phyloP scores from a whole-genome alignment of 2,888 invertebrate species.

The Eupsilia transversa region DNA sequence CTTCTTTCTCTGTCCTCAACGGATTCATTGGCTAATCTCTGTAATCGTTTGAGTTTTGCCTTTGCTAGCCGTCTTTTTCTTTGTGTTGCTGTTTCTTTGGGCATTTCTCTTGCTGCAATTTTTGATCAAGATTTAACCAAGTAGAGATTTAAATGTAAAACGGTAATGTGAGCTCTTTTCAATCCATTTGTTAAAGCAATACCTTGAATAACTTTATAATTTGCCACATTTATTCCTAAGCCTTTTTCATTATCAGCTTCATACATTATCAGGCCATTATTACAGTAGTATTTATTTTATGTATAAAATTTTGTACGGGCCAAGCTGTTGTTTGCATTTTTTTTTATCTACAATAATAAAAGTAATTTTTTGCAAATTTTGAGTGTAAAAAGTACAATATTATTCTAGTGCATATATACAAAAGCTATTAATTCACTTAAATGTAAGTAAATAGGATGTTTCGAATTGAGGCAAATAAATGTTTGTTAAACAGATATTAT shows the following conservation, averaged over 20 bases:
- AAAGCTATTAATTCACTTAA: not conserved
- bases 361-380: not conserved
- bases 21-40: constrained; percentile 38
- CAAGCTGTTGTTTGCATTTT: constrained; percentile 7
- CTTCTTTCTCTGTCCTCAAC: constrained; percentile 32
- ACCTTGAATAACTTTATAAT: not conserved
- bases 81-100: constrained; percentile 46
- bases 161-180: not conserved
- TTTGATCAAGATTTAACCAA: not conserved
- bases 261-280: not conserved
- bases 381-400: not conserved
- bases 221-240: not conserved
- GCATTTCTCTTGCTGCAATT: constrained; percentile 26
- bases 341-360: constrained; percentile 11
- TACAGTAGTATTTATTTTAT: not conserved
- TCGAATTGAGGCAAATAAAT: not conserved
- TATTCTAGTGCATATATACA: not conserved
- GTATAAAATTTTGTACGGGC: not conserved
- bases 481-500: not conserved
- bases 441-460: not conserved
- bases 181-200: not conserved
- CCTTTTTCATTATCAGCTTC: constrained; percentile 2
- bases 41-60: constrained; percentile 17
- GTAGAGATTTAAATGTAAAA: not conserved
- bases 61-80: constrained; percentile 48